Base-by-base conservation (phyloP, 1,140 invertebrate species). In the Orussus abietinus region DNA sequence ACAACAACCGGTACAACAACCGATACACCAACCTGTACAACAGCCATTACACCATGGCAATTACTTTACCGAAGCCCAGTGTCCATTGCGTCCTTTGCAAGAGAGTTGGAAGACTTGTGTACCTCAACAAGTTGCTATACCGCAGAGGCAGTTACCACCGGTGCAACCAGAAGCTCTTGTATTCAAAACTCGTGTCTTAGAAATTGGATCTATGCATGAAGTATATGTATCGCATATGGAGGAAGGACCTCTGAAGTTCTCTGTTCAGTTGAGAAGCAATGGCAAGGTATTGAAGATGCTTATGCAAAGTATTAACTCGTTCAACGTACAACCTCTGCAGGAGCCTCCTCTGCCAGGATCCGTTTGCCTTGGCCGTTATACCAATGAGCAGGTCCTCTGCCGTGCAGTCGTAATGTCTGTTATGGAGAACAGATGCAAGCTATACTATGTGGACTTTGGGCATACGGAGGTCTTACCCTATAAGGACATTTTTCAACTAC, bases 381-480 rank as follows among this genome's bases (percentile, higher is more conserved):
- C 77, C 0, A 74, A 75, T 38, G 81, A 85, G 53, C 68, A 78
- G 3, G 77, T 77, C 6, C 74, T 85, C 10, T 85, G 84, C 48
- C 74, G 86, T 45, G 85, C 85, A 14, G 80, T 88, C 25, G 79
- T 89, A 1, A 85, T 81, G 62, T 79, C 77, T 47, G 70, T 86
- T 15, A 77, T 78, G 22, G 77, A 76, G 32, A 65, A 66, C 35
- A 65, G 70, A 18, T 74, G 75, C 52, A 79, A 83, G 67, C 74
- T 88, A 9, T 85, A 82, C 53, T 89, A 85, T 57, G 83, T 87
- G 12, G 86, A 90, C 65, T 88, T 83, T 62, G 86, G 86, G 5
- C 83, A 86, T 50, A 81, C 79, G 3, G 85, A 86, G 67, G 59
- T 80, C 44, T 72, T 88, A 15, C 74, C 78, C 3, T 78, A 80